These are phyloP conservation scores for Ctenomys sociabilis DNA, from an alignment of 2,113 vertebrate genomes.

Conservation along the genomic window DNA sequence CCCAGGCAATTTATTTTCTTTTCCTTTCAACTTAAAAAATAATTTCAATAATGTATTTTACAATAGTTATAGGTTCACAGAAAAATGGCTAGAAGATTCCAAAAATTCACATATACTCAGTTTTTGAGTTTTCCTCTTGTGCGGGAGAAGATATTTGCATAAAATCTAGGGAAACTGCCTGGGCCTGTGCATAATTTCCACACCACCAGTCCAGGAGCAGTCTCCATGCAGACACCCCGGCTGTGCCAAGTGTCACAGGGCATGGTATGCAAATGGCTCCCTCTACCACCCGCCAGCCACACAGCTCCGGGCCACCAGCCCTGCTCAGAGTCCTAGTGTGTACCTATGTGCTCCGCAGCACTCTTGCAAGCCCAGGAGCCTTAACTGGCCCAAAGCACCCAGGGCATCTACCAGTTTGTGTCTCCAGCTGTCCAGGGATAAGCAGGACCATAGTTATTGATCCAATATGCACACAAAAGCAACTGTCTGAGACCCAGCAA, in stretches of 20 bases:
- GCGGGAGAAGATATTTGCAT: not conserved
- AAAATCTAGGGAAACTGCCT: not conserved
- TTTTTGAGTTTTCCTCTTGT: not conserved
- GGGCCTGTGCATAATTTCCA: not conserved
- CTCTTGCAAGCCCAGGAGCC: not conserved
- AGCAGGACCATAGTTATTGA: not conserved
- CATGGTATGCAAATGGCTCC: not conserved
- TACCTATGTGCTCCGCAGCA: not conserved
- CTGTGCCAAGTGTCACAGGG: not conserved
- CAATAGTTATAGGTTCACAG: no score
- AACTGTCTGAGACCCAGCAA: not conserved
- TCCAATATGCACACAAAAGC: not conserved
- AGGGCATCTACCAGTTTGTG: not conserved
- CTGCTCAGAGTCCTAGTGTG: not conserved
- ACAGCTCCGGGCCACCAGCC: not conserved
- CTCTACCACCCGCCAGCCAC: not conserved
- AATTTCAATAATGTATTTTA: no score
- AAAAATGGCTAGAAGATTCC: no score
- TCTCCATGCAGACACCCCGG: not conserved
- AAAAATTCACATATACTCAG: no score
- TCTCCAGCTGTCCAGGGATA: not conserved
- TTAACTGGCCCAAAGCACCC: not conserved
- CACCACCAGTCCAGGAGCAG: not conserved
- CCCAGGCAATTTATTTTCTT: not conserved
- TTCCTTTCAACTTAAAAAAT: no score